Evolutionary conservation across 2,113 vertebrate genomes (phyloP), one percentile per base, ranked within the genome.

Genomic region (Numida meleagris): DNA sequence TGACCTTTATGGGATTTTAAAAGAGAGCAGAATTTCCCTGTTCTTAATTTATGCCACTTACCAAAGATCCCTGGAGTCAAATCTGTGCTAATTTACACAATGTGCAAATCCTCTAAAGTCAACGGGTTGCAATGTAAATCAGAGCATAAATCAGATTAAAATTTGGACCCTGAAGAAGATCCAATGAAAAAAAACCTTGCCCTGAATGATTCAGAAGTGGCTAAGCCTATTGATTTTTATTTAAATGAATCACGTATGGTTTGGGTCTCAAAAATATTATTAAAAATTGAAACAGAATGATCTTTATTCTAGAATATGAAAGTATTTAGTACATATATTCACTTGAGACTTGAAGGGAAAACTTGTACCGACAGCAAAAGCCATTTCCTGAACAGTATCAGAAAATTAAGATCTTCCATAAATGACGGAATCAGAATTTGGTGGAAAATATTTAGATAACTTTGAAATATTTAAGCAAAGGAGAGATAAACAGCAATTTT

Each of bases 1-100:
- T 95, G 79, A 96, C 93, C 93, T 95, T 95, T 95, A 94, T 88
- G 73, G 76, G 61, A 82, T 91, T 97, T 95, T 88, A 91, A 94
- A 92, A 89, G 93, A 91, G 76, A 96, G 57, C 67, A 83, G 88
- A 91, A 93, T 95, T 95, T 94, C 61, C 90, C 61, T 78, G 40
- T 86, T 93, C 94, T 90, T 93, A 95, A 95, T 96, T 95, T 95
- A 95, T 88, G 90, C 70, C 85, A 75, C 93, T 96, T 86, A 73
- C 58, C n/a, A 63, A 83, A 86, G 72, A 95, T 95, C 86, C 91
- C 91, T 33, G 76, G 85, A 74, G 91, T 72, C 88, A 94, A 75
- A 95, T 88, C 65, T 81, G 48, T 72, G 82, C 79, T 93, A 90
- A 95, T 96, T 95, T 93, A 78, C 40, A 5, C 65, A 65, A 73